These are phyloP conservation scores for Oligia fasciuncula DNA, from an alignment of 2,888 invertebrate genomes.

Conservation along the genomic window DNA sequence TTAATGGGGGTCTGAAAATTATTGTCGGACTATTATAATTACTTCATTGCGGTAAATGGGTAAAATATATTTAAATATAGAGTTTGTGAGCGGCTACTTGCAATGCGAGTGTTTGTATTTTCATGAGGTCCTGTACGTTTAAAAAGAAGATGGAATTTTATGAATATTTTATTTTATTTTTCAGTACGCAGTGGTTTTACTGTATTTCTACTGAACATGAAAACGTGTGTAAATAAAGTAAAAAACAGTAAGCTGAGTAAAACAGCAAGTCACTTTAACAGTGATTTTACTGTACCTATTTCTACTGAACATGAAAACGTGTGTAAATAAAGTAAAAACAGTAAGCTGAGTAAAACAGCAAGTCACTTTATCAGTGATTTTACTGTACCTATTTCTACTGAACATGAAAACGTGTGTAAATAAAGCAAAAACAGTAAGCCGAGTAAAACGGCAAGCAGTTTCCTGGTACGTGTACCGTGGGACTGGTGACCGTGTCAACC, in stretches of 20 bases:
- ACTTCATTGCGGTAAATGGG: slow-evolving; percentile 40
- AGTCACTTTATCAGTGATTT: no score
- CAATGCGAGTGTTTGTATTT: neutral
- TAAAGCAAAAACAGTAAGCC: slow-evolving; percentile 11
- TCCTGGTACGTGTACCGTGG: slow-evolving; percentile 30
- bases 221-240: slow-evolving; percentile 27
- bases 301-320: no score
- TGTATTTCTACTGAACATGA: neutral
- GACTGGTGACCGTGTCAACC: slow-evolving; percentile 46
- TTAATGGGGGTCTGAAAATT: slow-evolving; percentile 47
- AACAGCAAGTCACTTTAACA: slow-evolving; percentile 8
- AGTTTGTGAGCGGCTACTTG: neutral
- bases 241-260: neutral
- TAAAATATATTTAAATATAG: slow-evolving; percentile 5
- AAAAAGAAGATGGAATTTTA: neutral
- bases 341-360: no score
- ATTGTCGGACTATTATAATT: slow-evolving; percentile 36
- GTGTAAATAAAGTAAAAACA: no score
- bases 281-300: neutral
- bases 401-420: neutral
- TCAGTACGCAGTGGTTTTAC: slow-evolving; percentile 5
- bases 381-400: neutral
- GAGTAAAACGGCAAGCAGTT: slow-evolving; percentile 24
- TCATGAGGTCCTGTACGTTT: neutral
- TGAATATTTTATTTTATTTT: no score